Evolutionary conservation across 30 jellyfish, hydroid and myxozoan species (phyloP), one percentile per base, ranked within the genome.

Genomic region (Aurelia sp.): DNA sequence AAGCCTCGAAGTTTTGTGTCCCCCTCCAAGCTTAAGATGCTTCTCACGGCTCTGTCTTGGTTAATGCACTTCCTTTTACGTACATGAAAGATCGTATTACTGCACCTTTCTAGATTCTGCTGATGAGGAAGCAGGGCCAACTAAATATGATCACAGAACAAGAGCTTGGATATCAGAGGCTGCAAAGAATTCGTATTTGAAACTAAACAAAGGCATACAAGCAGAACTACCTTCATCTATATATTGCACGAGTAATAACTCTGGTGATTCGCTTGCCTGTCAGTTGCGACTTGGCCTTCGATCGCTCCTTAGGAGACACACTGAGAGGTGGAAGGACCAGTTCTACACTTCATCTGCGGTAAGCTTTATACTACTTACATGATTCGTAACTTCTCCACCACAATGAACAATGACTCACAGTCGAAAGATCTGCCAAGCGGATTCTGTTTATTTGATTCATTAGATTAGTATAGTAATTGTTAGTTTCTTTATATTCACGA

Each of bases 311-410:
- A 57, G 30, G 8, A 69, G 48, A n/a, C 15, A 55, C 27, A 41
- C 11, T 9, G 84, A 55, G 8, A 62, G 17, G 15, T 57, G 72
- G 69, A 27, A 15, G 19, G 75, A 22, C 15, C 40, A 73, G 2
- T 19, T 59, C 20, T 84, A 84, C 66, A 18, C 35, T n/a, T 62
- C 93, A 11, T 72, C 93, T 18, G 12, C 73, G 93, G 93, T 84
- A 41, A 5, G 87, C 13, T 44, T 44, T 8, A 44, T 2, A 44
- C 16, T 44, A 44, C 8, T 44, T 44, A 0, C 55, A 44, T 44
- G 15, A 44, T 44, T 8, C 55, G 55, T 44, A 44, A 8, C 55
- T 44, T 44, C 15, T 44, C 16, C 55, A 5, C 55, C 15, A 9
- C 15, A 44, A 8, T 2, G 33, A n/a, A n/a, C 33, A 27, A 27